Conservation (phyloP, 2,113 vertebrate genomes). For the Tyto alba region DNA sequence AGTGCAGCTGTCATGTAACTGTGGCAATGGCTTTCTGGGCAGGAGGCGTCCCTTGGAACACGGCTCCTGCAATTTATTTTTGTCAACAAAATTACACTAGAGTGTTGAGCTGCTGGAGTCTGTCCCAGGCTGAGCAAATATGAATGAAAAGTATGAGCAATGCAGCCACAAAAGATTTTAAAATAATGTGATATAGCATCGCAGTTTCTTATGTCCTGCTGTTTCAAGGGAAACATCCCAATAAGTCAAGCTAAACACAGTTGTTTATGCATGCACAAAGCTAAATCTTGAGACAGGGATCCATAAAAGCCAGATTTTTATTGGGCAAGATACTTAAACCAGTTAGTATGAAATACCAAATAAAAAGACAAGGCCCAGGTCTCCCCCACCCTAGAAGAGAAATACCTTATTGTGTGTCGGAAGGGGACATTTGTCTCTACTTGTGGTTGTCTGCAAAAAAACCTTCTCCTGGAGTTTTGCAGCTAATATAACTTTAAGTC, state of each 20-base stretch:
- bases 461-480: neutral
- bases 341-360: neutral
- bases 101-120: neutral
- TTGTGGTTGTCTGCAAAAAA: neutral
- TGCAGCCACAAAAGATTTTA: neutral
- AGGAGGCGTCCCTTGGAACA: neutral
- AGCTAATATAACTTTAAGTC: neutral
- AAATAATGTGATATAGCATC: neutral
- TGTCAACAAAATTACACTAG: neutral
- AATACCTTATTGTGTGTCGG: accelerated
- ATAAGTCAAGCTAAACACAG: neutral
- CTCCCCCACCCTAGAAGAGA: neutral
- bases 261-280: neutral
- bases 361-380: neutral
- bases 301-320: neutral
- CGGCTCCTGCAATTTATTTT: conserved; percentile 16
- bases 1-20: neutral
- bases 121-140: neutral
- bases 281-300: neutral
- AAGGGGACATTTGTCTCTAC: neutral
- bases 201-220: neutral
- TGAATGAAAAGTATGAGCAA: conserved; percentile 17
- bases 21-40: neutral
- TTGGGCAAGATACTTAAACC: neutral
- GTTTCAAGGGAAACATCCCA: neutral